Conservation (phyloP, 2,888 invertebrate species). For the Hermodice carunculata region DNA sequence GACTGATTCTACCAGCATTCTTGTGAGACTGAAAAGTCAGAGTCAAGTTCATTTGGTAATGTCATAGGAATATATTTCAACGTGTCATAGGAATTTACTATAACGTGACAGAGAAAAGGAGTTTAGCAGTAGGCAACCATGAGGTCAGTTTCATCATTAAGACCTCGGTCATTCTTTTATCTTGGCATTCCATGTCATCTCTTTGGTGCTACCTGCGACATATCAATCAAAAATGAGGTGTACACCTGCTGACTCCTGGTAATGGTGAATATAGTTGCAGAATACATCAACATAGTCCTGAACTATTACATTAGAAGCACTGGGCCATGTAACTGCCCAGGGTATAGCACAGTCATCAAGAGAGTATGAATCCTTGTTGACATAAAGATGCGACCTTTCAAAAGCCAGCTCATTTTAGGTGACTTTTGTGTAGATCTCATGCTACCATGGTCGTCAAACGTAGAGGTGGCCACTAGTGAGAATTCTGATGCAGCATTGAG, state of each 20-base stretch:
- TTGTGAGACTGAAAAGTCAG: too few species aligned
- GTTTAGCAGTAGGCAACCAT: too few species aligned
- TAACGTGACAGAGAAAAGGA: too few species aligned
- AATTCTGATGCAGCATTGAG: constrained; percentile 7
- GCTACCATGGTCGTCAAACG: constrained; percentile 8
- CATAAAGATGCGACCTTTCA: not conserved
- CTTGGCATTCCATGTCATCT: too few species aligned
- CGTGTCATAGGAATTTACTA: too few species aligned
- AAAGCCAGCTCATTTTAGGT: constrained; percentile 3
- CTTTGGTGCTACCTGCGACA: not conserved
- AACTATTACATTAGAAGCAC: not conserved
- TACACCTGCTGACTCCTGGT: not conserved
- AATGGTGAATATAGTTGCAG: not conserved
- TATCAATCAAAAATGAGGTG: constrained; percentile 9
- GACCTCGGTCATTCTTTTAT: too few species aligned
- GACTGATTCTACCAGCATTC: too few species aligned
- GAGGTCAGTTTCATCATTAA: too few species aligned
- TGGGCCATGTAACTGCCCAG: constrained; percentile 1
- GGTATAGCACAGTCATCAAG: constrained; percentile 12
- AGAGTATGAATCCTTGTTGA: not conserved
- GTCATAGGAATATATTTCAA: too few species aligned
- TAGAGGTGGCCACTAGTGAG: constrained; percentile 7
- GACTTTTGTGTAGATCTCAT: constrained; percentile 7
- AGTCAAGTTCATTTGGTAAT: too few species aligned
- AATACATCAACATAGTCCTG: constrained; percentile 13